phyloP scores from a whole-genome alignment of 2,113 vertebrate genomes.

The Cettia cetti region DNA sequence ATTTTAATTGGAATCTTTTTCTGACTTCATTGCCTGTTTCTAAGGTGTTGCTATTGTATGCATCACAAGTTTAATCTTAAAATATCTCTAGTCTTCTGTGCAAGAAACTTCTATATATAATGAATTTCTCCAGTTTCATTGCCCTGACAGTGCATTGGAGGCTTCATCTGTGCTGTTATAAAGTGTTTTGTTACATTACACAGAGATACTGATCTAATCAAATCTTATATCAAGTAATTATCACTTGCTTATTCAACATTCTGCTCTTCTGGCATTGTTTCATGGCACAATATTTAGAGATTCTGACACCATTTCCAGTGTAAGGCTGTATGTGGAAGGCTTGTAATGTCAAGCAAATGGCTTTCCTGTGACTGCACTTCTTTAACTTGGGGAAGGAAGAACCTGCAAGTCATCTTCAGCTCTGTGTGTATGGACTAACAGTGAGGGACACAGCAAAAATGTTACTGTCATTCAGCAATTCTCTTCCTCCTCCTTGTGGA shows the following conservation, averaged over 20 bases:
- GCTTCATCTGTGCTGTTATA: background rate
- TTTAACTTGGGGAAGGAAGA: background rate
- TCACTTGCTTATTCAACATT: background rate
- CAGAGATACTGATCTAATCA: background rate
- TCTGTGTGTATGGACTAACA: background rate
- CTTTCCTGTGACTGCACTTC: background rate
- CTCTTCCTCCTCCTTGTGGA: fast-evolving
- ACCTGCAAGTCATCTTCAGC: background rate
- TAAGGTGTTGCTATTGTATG: background rate
- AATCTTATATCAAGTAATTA: background rate
- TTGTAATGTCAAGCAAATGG: background rate
- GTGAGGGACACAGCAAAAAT: background rate
- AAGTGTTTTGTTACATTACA: background rate
- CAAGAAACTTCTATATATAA: background rate
- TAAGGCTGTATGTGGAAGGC: background rate
- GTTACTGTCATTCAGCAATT: background rate
- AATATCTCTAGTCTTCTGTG: background rate
- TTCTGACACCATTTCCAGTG: background rate
- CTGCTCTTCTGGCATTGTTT: background rate
- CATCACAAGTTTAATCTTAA: background rate
- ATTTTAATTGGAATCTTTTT: background rate
- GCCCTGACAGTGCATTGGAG: background rate
- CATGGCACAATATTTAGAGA: background rate
- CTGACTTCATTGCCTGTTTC: background rate
- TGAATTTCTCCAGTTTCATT: background rate